Evolutionary conservation across 2,888 invertebrate species (phyloP).

Genomic region (Chorisops tibialis): DNA sequence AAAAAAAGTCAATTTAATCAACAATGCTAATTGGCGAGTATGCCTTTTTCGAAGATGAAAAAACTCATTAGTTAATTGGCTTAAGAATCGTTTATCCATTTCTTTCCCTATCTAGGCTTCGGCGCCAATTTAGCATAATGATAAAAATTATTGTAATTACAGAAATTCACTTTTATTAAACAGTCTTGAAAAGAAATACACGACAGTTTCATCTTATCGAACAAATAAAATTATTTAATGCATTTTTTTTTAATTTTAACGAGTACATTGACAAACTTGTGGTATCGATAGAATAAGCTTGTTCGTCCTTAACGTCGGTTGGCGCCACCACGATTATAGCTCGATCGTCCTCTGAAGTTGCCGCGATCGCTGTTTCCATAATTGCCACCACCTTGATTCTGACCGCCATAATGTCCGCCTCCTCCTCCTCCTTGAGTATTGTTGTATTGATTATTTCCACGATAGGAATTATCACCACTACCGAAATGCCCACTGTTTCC

Average conservation of each 20-base stretch:
- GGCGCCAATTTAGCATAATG: too few relatives aligned
- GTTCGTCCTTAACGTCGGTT: constrained; percentile 20
- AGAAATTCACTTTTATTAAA: too few relatives aligned
- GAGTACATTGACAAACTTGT: background rate
- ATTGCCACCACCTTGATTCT: constrained; percentile 36
- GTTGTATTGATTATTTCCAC: constrained; percentile 31
- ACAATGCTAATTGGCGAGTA: too few relatives aligned
- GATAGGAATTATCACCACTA: constrained; percentile 28
- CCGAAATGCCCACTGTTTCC: constrained; percentile 35
- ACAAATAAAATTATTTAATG: background rate
- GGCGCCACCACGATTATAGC: constrained; percentile 45
- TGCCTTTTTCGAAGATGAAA: too few relatives aligned
- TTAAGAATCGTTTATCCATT: too few relatives aligned
- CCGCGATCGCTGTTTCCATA: constrained; percentile 36
- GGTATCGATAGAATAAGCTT: background rate
- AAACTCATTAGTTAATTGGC: too few relatives aligned
- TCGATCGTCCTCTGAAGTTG: constrained; percentile 44
- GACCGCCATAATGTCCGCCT: constrained; percentile 24
- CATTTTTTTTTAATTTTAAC: background rate
- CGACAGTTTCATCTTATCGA: too few relatives aligned
- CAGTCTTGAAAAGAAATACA: too few relatives aligned
- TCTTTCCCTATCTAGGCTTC: too few relatives aligned
- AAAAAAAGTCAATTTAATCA: too few relatives aligned
- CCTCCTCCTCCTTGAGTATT: constrained; percentile 14
- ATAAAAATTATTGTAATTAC: too few relatives aligned